Base-by-base conservation (phyloP, 2,113 vertebrate genomes). In the Elgaria multicarinata region DNA sequence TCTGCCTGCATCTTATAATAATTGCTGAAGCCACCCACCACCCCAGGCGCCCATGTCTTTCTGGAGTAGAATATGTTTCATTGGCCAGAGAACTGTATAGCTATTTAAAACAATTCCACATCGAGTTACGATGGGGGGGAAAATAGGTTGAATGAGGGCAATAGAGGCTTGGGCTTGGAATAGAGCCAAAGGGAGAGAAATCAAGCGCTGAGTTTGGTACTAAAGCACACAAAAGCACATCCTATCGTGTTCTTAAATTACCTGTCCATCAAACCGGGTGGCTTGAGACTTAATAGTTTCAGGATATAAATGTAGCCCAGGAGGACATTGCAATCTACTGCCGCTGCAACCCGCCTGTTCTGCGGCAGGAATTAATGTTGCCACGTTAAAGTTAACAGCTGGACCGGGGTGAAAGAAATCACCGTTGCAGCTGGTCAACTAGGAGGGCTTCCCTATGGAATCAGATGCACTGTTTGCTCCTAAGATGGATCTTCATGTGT, bases 251-350 rank as follows among this genome's bases (percentile, higher is more conserved):
- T 94, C 91, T 90, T 89, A 92, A 96, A 96, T 96, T 95, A 94
- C 92, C 93, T 96, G 94, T 93, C 95, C 94, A 88, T 95, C 95
- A 96, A 86, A 91, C 80, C 86, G 92, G 85, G 78, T 71, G 92
- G 91, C 28, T 92, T 93, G 78, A 86, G 89, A 64, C 94, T 94
- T 94, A 93, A 93, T 94, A 85, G 24, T 89, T 95, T 91, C 88
- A 91, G 94, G 94, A 74, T 93, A 92, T 75, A 92, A 93, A 85
- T n/a, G 83, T 87, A 85, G 92, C 94, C 94, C 91, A 66, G 94
- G 94, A 94, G 90, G 93, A 88, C 80, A 14, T 86, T 88, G 94
- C 91, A 90, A 87, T 92, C 89, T 5, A 85, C 92, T 88, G 87
- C 69, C 89, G 93, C 93, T 92, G 91, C 94, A 92, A 91, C 95